phyloP scores from a whole-genome alignment of 1,140 invertebrate genomes.

The Ephestia elutella region DNA sequence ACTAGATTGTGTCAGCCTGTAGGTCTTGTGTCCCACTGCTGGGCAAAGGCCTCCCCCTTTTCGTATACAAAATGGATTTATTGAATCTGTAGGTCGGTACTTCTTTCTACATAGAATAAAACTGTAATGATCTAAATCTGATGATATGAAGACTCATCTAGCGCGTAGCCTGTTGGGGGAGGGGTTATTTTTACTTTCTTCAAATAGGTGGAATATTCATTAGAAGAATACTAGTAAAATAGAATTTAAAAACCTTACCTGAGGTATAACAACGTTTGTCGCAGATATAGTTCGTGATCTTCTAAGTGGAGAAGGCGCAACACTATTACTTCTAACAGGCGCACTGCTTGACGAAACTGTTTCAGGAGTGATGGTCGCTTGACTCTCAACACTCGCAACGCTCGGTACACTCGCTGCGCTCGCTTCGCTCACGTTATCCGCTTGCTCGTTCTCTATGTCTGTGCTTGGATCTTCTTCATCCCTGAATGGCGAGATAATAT shows the following conservation, averaged over 20 bases:
- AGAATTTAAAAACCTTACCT: too few species aligned
- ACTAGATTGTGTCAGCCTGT: too few species aligned
- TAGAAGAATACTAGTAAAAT: neutral
- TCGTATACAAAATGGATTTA: too few species aligned
- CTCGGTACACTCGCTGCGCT: slow-evolving; percentile 51
- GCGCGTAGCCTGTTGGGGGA: too few species aligned
- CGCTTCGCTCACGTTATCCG: slow-evolving; percentile 43
- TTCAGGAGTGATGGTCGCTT: slow-evolving; percentile 50
- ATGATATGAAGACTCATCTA: too few species aligned
- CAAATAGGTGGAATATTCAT: neutral
- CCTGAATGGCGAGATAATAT: slow-evolving; percentile 6
- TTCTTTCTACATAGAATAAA: too few species aligned
- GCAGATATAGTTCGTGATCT: slow-evolving; percentile 48
- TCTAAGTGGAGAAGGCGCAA: slow-evolving; percentile 40
- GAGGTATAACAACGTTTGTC: slow-evolving; percentile 25
- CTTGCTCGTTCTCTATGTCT: slow-evolving; percentile 40
- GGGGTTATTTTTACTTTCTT: too few species aligned
- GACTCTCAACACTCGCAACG: slow-evolving; percentile 52
- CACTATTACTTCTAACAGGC: slow-evolving; percentile 27
- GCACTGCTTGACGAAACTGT: slow-evolving; percentile 54
- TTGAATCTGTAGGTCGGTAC: too few species aligned
- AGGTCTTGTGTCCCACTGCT: too few species aligned
- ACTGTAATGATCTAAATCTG: too few species aligned
- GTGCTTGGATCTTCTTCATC: slow-evolving; percentile 47
- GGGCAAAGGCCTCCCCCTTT: too few species aligned